A percentile compares a stretch with the other conserved stretches of the same genome.
Conservation (phyloP, 2,113 vertebrate species). For the Alosa alosa region DNA sequence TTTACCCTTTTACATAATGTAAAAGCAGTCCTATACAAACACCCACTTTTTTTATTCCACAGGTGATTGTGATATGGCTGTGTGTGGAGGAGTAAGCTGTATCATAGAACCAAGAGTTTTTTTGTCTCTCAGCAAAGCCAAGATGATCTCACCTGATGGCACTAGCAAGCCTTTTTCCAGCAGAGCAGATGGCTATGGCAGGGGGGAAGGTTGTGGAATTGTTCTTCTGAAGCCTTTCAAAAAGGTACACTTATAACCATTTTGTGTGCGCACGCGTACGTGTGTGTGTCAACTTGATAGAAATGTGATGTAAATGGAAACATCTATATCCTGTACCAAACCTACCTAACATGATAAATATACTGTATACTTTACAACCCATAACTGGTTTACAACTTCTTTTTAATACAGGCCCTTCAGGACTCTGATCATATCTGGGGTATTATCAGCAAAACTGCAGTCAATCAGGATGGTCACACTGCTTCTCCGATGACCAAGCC, state of each 20-base stretch:
- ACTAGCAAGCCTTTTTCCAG: conserved; percentile 82
- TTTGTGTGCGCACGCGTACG: background rate
- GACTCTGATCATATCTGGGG: conserved; percentile 81
- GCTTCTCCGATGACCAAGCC: conserved; percentile 79
- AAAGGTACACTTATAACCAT: conserved; percentile 63
- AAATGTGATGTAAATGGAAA: too few species aligned
- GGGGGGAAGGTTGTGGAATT: conserved; percentile 85
- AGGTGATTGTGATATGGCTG: conserved; percentile 86
- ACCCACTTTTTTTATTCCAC: conserved; percentile 1
- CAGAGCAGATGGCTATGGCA: conserved; percentile 81
- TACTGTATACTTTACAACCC: too few species aligned
- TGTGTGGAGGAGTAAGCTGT: conserved; percentile 81
- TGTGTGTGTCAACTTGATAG: background rate
- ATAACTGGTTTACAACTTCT: background rate
- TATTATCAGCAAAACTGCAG: conserved; percentile 73
- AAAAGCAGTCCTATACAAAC: too few species aligned
- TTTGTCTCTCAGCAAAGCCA: conserved; percentile 81
- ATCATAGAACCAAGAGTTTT: conserved; percentile 77
- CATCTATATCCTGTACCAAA: background rate
- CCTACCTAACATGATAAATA: too few species aligned
- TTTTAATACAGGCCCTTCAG: conserved; percentile 36
- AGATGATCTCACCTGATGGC: conserved; percentile 82
- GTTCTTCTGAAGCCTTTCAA: conserved; percentile 77
- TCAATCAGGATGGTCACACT: conserved; percentile 75
- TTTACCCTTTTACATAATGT: too few species aligned